These are phyloP conservation scores for Zosterops hypoxanthus DNA, from an alignment of 2,113 vertebrate species.

Conservation along the genomic window DNA sequence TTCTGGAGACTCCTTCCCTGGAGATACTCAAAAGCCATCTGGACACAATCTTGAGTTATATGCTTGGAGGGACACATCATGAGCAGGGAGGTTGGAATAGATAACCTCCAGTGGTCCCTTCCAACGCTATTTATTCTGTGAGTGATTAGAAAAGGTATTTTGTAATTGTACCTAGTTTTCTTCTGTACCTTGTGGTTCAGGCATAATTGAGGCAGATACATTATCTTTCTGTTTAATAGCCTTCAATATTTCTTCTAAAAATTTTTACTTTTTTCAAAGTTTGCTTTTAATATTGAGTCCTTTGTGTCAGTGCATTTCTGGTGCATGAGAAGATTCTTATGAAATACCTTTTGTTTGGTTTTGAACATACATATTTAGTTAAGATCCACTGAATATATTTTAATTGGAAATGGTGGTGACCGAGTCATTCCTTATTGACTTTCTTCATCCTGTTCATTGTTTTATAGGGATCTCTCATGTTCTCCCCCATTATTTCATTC, in stretches of 20 bases:
- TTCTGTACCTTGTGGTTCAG: not conserved
- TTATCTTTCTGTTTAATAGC: not conserved
- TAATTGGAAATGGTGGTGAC: not conserved
- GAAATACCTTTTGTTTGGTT: not conserved
- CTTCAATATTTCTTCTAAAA: not conserved
- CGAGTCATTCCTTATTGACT: not conserved
- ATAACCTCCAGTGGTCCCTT: not conserved
- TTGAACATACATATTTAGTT: not conserved
- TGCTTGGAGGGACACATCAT: not conserved
- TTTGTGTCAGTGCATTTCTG: not conserved
- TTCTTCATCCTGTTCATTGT: not conserved
- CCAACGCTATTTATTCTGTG: not conserved
- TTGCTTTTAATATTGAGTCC: not conserved
- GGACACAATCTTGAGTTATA: not conserved
- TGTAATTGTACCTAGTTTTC: not conserved
- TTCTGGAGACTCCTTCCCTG: not conserved
- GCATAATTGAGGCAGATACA: not conserved
- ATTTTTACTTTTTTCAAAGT: not conserved
- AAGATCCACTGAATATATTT: not conserved
- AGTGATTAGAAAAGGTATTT: not conserved
- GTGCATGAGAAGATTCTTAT: not conserved
- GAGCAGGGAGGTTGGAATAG: not conserved
- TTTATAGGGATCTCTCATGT: not conserved
- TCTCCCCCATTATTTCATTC: not conserved
- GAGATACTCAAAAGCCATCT: not conserved